phyloP scores from a whole-genome alignment of 2,797 vertebrate species.

The Apogon hyalosoma region DNA sequence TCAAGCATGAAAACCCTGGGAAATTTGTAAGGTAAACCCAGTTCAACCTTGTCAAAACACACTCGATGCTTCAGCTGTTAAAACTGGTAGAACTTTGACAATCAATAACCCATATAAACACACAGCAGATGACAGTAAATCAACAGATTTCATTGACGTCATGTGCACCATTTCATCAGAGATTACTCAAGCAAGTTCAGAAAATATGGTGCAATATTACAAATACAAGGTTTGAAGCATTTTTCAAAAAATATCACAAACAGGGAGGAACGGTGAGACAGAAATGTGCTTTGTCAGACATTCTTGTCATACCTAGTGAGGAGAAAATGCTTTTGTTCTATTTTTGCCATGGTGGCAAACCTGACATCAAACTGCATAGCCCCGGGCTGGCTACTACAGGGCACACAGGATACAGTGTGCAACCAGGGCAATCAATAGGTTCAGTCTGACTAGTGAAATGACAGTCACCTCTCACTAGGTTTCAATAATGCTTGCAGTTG shows the following conservation, averaged over 20 bases:
- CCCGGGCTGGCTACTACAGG: slow-evolving; percentile 35
- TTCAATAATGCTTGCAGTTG: background rate
- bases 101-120: too few species aligned
- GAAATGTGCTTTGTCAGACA: slow-evolving; percentile 78
- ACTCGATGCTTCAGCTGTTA: slow-evolving; percentile 19
- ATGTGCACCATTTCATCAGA: too few species aligned
- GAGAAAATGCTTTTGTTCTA: slow-evolving; percentile 71
- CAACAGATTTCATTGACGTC: too few species aligned
- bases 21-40: background rate
- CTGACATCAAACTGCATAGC: slow-evolving; percentile 56
- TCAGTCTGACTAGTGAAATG: slow-evolving; percentile 1
- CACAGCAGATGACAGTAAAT: too few species aligned
- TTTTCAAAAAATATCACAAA: slow-evolving; percentile 59
- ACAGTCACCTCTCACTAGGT: slow-evolving; percentile 26
- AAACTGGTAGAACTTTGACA: background rate
- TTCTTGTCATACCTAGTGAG: slow-evolving; percentile 80
- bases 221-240: slow-evolving; percentile 20
- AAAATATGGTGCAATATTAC: slow-evolving; percentile 3
- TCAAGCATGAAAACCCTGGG: background rate
- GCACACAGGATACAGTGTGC: slow-evolving; percentile 44
- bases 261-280: slow-evolving; percentile 50
- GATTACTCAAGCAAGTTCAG: background rate
- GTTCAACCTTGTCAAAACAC: slow-evolving; percentile 3
- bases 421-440: slow-evolving; percentile 23
- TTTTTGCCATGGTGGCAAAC: slow-evolving; percentile 76